Evolutionary conservation across 2,888 invertebrate species (phyloP), one percentile per base, ranked within the genome.

Genomic region (Cartodere bifasciata): DNA sequence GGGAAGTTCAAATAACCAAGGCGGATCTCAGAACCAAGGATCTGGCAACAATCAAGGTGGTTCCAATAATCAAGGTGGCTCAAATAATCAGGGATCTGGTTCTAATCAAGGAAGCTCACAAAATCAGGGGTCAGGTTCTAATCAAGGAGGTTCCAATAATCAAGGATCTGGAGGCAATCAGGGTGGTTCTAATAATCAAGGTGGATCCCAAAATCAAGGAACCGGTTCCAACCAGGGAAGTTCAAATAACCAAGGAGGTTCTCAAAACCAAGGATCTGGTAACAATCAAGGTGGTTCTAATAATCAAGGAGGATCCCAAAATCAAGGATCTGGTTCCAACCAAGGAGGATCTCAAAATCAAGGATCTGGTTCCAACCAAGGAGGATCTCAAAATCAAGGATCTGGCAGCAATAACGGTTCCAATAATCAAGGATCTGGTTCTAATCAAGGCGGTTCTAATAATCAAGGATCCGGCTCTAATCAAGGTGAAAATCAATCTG

Each of bases 1-100:
- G 34, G 35, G 32, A 20, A 36, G 36, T 10, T 31, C 32, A 4
- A 38, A 32, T 28, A 39, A 23, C 13, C 41, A 44, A 31, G 35
- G 31, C 13, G 28, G 37, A 11, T 13, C 31, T 23, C 23, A 23
- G 16, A 32, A 28, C 21, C 29, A 34, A 2, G 26, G 16, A 15
- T 23, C 13, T 12, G 32, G 13, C 13, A 31, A 32, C 28, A 28
- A 29, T 10, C 25, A 31, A 26, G 17, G 12, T 6, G 31, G 31
- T 2, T 7, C 6, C n/a, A 23, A 12, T 4, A 29, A 29, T 14
- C 23, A 29, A 13, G n/a, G 13, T 2, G 14, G 2, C 2, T 24
- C 28, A 12, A 27, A 17, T 12, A 9, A 21, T 17, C 28, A n/a
- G n/a, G n/a, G n/a, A n/a, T n/a, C n/a, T 13, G 12, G n/a, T 2